Evolutionary conservation across 2,113 vertebrate species (phyloP).

Genomic region (Indicator maculatus): DNA sequence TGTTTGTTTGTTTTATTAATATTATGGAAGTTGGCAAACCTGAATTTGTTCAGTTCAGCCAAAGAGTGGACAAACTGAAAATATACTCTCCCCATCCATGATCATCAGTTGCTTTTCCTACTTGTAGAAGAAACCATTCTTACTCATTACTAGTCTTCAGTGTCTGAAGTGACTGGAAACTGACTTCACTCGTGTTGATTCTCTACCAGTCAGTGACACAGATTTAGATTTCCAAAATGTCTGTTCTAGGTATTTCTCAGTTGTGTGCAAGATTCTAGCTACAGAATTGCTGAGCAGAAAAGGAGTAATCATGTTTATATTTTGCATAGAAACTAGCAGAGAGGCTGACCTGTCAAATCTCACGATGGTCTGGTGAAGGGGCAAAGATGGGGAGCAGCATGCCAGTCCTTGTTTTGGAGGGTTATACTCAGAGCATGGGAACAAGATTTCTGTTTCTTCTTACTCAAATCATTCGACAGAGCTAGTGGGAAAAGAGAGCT

Average conservation of each 20-base stretch:
- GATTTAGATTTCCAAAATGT: not conserved
- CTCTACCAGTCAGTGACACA: not conserved
- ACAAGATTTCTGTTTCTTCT: not conserved
- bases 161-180: not conserved
- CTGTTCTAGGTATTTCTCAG: not conserved
- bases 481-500: not conserved
- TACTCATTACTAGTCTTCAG: not conserved
- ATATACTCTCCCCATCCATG: too few relatives aligned
- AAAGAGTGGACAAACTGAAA: not conserved
- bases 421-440: accelerated
- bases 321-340: not conserved
- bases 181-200: not conserved
- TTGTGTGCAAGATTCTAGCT: not conserved
- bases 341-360: not conserved
- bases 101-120: not conserved
- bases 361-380: not conserved
- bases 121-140: not conserved
- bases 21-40: not conserved
- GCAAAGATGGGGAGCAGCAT: not conserved
- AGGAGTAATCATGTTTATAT: accelerated
- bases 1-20: not conserved
- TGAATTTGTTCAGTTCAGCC: not conserved
- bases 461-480: not conserved
- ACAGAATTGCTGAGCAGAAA: not conserved
- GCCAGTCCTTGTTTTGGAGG: not conserved